Evolutionary conservation across 2,888 invertebrate genomes (phyloP), one percentile per base, ranked within the genome.

Genomic region (Lobophora halterata): DNA sequence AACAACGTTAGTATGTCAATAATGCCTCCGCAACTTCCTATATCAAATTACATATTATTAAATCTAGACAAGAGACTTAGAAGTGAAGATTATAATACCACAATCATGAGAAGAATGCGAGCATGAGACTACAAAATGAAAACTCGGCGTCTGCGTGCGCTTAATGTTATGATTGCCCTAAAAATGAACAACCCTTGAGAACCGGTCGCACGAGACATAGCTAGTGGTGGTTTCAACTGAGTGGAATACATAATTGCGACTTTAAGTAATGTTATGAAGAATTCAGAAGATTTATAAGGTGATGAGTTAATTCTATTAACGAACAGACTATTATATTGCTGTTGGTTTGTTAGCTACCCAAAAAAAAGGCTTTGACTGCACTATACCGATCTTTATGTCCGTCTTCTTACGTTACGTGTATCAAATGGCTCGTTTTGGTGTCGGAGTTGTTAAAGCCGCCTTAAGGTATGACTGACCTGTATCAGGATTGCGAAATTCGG

Each of bases 1-100:
- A 35, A 33, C 54, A 57, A 36, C 29, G 27, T 31, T 50, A 54
- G 51, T 52, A 57, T 59, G 59, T 56, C 61, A 65, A 60, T 58
- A 47, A n/a, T n/a, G n/a, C 38, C 24, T 52, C 31, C 44, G 26
- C 42, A 40, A 39, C 48, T 56, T 58, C 52, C 52, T 56, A 55
- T 48, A 61, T 62, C 19, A 1, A 23, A 40, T 12, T n/a, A n/a
- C 10, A 40, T 33, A 30, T 34, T 35, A 33, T 36, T 39, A 42
- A 50, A 50, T 45, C 39, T 37, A 30, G 25, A 16, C 32, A 40
- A 47, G 40, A 39, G 31, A 40, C 43, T 33, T 44, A 36, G 35
- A 38, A 45, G 31, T 45, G 34, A 39, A 44, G 32, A 52, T 44
- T 34, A 37, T 32, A 21, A n/a, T n/a, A n/a, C n/a, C n/a, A n/a